Conservation (phyloP, 1,140 invertebrate genomes). For the Chrysoperla carnea region DNA sequence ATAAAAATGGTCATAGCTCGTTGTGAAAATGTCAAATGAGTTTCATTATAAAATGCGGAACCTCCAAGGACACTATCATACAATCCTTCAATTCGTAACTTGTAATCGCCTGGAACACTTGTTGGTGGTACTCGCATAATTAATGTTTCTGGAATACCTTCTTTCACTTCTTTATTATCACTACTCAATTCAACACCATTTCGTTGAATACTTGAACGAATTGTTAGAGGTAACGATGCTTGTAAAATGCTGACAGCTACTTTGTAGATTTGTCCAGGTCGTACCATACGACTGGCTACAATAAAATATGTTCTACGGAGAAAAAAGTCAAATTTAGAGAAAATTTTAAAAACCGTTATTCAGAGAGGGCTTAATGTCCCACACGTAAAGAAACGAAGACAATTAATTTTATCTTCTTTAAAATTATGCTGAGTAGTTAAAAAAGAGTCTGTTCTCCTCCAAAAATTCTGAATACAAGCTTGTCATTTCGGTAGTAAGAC, state of each 20-base stretch:
- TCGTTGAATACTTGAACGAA: constrained; percentile 65
- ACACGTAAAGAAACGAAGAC: too few species aligned
- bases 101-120: constrained; percentile 63
- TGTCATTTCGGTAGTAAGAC: too few species aligned
- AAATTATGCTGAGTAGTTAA: too few species aligned
- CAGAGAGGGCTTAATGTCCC: not conserved
- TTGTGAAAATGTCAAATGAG: constrained; percentile 58
- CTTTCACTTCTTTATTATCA: constrained; percentile 55
- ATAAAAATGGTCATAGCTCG: constrained; percentile 91
- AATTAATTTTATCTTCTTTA: not conserved
- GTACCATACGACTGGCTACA: constrained; percentile 66
- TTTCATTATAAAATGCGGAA: constrained; percentile 70
- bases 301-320: constrained; percentile 63
- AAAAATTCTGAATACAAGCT: too few species aligned
- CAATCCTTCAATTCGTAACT: constrained; percentile 72
- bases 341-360: constrained; percentile 2
- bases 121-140: constrained; percentile 70
- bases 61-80: constrained; percentile 71
- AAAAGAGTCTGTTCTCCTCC: too few species aligned
- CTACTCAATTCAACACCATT: constrained; percentile 74
- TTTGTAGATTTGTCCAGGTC: constrained; percentile 73
- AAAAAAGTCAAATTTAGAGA: constrained; percentile 7
- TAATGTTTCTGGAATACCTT: constrained; percentile 63
- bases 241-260: constrained; percentile 61
- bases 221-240: constrained; percentile 50